Evolutionary conservation across 2,797 vertebrate species (phyloP), one percentile per base, ranked within the genome.

Genomic region (Falco rusticolus): DNA sequence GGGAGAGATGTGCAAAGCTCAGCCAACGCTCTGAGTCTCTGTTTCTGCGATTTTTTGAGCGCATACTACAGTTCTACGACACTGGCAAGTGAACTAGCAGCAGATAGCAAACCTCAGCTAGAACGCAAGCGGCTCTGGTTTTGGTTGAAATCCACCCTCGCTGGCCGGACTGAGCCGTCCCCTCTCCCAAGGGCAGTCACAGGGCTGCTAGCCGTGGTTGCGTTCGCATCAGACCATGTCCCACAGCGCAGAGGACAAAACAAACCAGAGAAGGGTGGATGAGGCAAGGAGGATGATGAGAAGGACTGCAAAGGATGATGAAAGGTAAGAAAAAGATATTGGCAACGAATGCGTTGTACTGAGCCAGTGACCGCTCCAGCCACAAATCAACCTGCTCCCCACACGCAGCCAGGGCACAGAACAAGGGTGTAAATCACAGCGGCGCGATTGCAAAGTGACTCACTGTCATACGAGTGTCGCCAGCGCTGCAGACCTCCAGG

Each of bases 351-450:
- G 41, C 0, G 3, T 50, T 16, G 45, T 5, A 34, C 24, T 16
- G 59, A 71, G 54, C 11, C 47, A 5, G 59, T 0, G 0, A 51
- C 43, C 2, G 1, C 61, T 45, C 26, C 14, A 12, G 66, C 31
- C 89, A 54, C 75, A 59, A 18, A 87, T 9, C 74, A 41, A 33
- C 15, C 3, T 4, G 1, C 37, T 57, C 48, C 15, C 33, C 28
- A 39, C 7, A 2, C 51, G 10, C 8, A 47, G n/a, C 43, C 41
- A 13, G 60, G 68, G 43, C 39, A 16, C 16, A 1, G 14, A 33
- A 16, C 0, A 0, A 17, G 2, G 61, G 68, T 8, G 41, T 26
- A 12, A 91, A 56, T 41, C 72, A 63, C 79, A 19, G 47, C 1
- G 1, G 41, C 5, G 2, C 3, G 6, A 25, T 11, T 37, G 48